phyloP scores from a whole-genome alignment of 1,140 invertebrate genomes.

The Drosophila littoralis region DNA sequence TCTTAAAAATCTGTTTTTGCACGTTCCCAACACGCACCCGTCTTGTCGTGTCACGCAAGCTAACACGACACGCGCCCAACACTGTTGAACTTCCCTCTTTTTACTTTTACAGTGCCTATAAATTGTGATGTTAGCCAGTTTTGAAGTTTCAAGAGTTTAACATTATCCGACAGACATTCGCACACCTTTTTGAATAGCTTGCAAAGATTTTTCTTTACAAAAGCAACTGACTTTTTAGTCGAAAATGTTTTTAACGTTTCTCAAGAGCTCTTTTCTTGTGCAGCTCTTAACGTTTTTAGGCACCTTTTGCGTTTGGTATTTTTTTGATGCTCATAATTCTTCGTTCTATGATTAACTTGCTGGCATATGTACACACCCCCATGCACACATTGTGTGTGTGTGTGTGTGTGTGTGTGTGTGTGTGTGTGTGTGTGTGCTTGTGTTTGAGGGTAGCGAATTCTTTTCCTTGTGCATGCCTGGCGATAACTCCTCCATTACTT shows the following conservation, averaged over 20 bases:
- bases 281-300: slow-evolving; percentile 11
- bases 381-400: too few species aligned
- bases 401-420: slow-evolving; percentile 1
- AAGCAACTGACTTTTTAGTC: neutral
- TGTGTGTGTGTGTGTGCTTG: neutral
- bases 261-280: neutral
- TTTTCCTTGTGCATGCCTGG: slow-evolving; percentile 1
- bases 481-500: slow-evolving; percentile 8
- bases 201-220: slow-evolving; percentile 7
- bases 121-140: neutral
- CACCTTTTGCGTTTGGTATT: slow-evolving; percentile 11
- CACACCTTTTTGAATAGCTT: slow-evolving; percentile 14
- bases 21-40: too few species aligned
- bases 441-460: neutral
- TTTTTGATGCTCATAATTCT: slow-evolving; percentile 30
- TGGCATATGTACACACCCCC: slow-evolving; percentile 7
- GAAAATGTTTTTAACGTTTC: neutral
- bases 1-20: too few species aligned
- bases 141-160: neutral
- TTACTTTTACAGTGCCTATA: neutral
- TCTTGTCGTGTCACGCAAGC: too few species aligned
- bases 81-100: too few species aligned
- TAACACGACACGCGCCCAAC: too few species aligned
- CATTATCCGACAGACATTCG: neutral
- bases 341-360: slow-evolving; percentile 29